phyloP scores from a whole-genome alignment of 2,888 invertebrate genomes.

The Eremobia ochroleuca region DNA sequence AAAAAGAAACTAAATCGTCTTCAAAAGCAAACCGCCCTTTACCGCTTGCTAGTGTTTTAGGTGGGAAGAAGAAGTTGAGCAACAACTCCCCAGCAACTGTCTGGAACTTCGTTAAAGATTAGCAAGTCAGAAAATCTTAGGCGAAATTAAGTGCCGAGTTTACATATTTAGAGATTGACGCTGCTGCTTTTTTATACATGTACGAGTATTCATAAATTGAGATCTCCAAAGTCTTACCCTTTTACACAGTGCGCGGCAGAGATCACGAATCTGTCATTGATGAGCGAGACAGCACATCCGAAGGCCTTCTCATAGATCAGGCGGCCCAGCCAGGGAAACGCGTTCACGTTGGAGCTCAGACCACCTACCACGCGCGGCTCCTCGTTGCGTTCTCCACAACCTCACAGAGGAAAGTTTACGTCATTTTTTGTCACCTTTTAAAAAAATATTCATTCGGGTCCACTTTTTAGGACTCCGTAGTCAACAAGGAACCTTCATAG shows the following conservation, averaged over 20 bases:
- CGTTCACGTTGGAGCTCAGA: slow-evolving; percentile 93
- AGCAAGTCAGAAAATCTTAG: neutral
- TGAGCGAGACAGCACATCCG: slow-evolving; percentile 97
- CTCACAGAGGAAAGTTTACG: slow-evolving; percentile 79
- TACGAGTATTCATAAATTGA: neutral
- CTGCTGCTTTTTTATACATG: neutral
- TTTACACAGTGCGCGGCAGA: slow-evolving; percentile 97
- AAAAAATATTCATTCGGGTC: no score
- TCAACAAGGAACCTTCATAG: no score
- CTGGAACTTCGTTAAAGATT: neutral
- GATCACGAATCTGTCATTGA: slow-evolving; percentile 96
- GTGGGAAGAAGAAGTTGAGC: neutral
- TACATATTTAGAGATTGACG: neutral
- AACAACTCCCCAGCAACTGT: no score
- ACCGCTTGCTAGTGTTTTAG: neutral
- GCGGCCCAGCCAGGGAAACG: slow-evolving; percentile 97
- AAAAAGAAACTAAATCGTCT: neutral
- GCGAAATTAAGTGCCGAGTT: neutral
- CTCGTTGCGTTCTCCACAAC: slow-evolving; percentile 96
- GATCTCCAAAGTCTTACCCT: slow-evolving; percentile 91
- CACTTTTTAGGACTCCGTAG: no score
- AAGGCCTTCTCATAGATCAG: slow-evolving; percentile 96
- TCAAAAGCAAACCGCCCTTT: neutral
- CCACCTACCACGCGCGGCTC: slow-evolving; percentile 96
- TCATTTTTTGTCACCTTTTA: neutral